These are phyloP conservation scores for Sylvia borin DNA, from an alignment of 2,797 vertebrate genomes.

Conservation along the genomic window DNA sequence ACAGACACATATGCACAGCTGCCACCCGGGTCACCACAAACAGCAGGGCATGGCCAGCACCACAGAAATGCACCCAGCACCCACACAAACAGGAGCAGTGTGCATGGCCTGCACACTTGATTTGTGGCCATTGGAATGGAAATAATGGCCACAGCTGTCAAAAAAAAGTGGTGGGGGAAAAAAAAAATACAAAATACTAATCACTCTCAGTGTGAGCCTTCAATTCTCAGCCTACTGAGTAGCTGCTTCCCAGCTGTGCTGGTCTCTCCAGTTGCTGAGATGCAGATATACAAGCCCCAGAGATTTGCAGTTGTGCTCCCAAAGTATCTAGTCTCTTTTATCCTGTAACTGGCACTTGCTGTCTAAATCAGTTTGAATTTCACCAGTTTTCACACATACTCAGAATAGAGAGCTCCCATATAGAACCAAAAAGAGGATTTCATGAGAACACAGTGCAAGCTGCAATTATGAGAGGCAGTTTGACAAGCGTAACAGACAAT, in stretches of 20 bases:
- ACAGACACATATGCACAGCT: neutral
- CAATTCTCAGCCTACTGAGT: neutral
- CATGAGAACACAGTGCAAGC: neutral
- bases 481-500: neutral
- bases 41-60: neutral
- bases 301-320: neutral
- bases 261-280: accelerated
- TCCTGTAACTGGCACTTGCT: neutral
- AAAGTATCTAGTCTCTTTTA: neutral
- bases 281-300: accelerated
- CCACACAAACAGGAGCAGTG: neutral
- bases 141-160: too few species aligned
- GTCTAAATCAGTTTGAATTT: neutral
- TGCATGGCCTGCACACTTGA: neutral
- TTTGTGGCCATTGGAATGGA: neutral
- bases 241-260: too few species aligned
- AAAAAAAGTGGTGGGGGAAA: too few species aligned
- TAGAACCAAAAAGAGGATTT: neutral
- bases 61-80: neutral
- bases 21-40: accelerated
- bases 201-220: neutral
- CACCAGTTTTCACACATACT: neutral
- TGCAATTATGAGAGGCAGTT: neutral
- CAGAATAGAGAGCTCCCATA: neutral
- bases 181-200: neutral